These are phyloP conservation scores for Nipponia nippon DNA, from an alignment of 2,113 vertebrate species.

Conservation along the genomic window DNA sequence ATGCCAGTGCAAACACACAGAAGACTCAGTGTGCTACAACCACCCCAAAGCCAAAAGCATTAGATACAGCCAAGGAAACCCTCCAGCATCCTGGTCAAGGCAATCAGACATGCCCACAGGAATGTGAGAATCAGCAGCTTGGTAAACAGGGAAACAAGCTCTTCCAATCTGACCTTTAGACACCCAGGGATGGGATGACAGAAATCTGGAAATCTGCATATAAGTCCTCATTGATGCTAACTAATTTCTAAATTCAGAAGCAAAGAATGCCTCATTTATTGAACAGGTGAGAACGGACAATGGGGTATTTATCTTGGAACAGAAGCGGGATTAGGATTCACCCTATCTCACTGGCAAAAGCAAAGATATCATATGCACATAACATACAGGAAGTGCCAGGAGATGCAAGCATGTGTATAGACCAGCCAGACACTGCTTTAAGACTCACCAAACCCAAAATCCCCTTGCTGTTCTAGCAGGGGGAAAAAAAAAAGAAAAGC, in stretches of 20 bases:
- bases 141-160: not conserved
- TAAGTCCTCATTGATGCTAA: not conserved
- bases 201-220: not conserved
- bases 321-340: not conserved
- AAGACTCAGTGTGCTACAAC: not conserved
- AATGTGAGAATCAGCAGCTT: not conserved
- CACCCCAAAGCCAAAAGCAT: not conserved
- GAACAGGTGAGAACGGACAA: not conserved
- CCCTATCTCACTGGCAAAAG: not conserved
- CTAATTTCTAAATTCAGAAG: not conserved
- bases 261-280: not conserved
- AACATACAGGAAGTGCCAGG: not conserved
- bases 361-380: not conserved
- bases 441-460: not conserved
- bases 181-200: not conserved
- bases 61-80: not conserved
- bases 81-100: not conserved
- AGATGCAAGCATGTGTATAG: not conserved
- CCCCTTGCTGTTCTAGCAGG: not conserved
- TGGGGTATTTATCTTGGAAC: not conserved
- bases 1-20: not conserved
- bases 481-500: not conserved
- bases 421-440: not conserved
- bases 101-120: not conserved
- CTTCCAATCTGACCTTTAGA: not conserved